Percentiles rank a stretch among this genome's conserved stretches.
Evolutionary conservation across 1,140 invertebrate genomes (phyloP).

Genomic region (Gonatopus flavifemur): DNA sequence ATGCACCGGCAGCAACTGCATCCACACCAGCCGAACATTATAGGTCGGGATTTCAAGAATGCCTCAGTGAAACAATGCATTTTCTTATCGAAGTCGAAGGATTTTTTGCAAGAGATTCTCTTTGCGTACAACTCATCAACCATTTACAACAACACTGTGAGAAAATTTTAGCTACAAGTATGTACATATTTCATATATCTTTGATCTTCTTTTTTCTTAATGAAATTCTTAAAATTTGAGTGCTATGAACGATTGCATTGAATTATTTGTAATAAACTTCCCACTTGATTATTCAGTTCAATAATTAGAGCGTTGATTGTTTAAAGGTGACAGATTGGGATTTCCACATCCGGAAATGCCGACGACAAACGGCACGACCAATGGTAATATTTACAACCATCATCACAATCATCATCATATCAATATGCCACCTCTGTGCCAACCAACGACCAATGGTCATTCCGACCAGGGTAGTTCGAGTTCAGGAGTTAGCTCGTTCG

Average conservation of each 20-base stretch:
- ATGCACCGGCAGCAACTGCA: slow-evolving; percentile 34
- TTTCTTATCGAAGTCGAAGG: slow-evolving; percentile 87
- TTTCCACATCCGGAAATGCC: slow-evolving; percentile 58
- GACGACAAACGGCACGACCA: slow-evolving; percentile 49
- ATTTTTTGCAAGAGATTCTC: slow-evolving; percentile 72
- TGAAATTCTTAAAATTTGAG: too few species aligned
- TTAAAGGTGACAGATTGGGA: slow-evolving; percentile 59
- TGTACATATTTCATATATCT: too few species aligned
- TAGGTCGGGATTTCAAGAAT: slow-evolving; percentile 83
- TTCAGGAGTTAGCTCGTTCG: slow-evolving; percentile 50
- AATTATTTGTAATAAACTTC: too few species aligned
- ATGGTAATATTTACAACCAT: slow-evolving; percentile 47
- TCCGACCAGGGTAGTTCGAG: slow-evolving; percentile 52
- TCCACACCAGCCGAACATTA: slow-evolving; percentile 64
- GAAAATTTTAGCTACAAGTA: slow-evolving; percentile 63
- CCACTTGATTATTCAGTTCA: background rate
- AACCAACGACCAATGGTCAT: slow-evolving; percentile 50
- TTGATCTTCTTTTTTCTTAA: too few species aligned
- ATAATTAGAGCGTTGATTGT: background rate
- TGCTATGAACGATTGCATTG: too few species aligned
- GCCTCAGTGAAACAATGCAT: slow-evolving; percentile 83
- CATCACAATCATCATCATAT: too few species aligned
- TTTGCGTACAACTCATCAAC: slow-evolving; percentile 78
- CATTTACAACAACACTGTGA: slow-evolving; percentile 86
- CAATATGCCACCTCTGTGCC: slow-evolving; percentile 48